phyloP scores from a whole-genome alignment of 2,888 invertebrate genomes.

The Monoplex corrugatus region DNA sequence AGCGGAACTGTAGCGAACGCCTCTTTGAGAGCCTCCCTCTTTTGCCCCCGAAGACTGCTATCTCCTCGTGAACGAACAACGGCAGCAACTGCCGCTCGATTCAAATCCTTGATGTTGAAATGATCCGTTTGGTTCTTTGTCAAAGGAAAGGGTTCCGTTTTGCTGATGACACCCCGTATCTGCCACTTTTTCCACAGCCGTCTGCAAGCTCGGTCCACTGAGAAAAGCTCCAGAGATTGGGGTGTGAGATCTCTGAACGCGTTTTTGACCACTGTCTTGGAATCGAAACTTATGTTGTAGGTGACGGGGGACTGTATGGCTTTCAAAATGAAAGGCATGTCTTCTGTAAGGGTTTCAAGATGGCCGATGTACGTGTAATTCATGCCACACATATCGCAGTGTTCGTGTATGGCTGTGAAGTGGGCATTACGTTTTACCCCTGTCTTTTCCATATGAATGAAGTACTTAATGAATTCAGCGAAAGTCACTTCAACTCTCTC shows the following conservation, averaged over 20 bases:
- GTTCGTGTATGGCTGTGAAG: constrained; percentile 69
- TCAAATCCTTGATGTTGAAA: constrained; percentile 60
- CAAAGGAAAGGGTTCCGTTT: constrained; percentile 63
- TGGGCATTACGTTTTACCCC: constrained; percentile 65
- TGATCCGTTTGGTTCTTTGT: constrained; percentile 44
- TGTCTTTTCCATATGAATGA: constrained; percentile 63
- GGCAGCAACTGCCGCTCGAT: constrained; percentile 56
- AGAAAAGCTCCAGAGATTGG: constrained; percentile 64
- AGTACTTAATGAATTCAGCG: constrained; percentile 67
- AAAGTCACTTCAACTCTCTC: constrained; percentile 66
- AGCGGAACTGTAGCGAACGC: constrained; percentile 61
- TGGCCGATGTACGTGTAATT: constrained; percentile 71
- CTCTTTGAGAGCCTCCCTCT: constrained; percentile 61
- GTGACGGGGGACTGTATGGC: constrained; percentile 33
- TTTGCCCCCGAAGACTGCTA: constrained; percentile 53
- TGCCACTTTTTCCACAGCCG: constrained; percentile 67
- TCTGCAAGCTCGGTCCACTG: constrained; percentile 60
- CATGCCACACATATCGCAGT: constrained; percentile 66
- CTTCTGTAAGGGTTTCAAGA: constrained; percentile 70
- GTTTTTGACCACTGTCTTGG: background rate
- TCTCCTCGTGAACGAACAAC: constrained; percentile 60
- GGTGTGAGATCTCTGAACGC: constrained; percentile 30
- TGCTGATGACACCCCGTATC: constrained; percentile 68
- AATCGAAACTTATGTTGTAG: background rate
- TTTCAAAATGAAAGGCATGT: constrained; percentile 51